Conservation (phyloP, 2,888 invertebrate species). For the Trissoscelio sp. region DNA sequence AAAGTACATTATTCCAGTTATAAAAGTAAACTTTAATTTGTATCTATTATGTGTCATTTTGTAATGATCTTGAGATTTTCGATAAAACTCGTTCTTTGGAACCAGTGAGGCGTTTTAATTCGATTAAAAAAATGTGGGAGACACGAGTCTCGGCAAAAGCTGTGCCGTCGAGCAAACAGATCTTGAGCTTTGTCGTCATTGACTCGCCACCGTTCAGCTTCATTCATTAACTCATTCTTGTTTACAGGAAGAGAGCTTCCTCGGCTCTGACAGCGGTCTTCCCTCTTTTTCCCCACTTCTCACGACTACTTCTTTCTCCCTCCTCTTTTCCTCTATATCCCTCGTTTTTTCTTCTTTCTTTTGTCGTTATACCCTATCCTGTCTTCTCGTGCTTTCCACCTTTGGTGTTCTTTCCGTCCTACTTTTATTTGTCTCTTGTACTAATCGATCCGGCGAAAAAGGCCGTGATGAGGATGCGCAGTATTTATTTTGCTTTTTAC, state of each 20-base stretch:
- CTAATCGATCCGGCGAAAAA: slow-evolving; percentile 46
- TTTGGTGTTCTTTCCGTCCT: slow-evolving; percentile 64
- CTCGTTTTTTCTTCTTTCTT: slow-evolving; percentile 58
- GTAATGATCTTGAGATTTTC: slow-evolving; percentile 6
- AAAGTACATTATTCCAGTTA: no score
- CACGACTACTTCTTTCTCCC: slow-evolving; percentile 50
- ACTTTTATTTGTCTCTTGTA: slow-evolving; percentile 61
- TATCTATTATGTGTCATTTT: slow-evolving; percentile 4
- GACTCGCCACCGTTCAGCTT: slow-evolving; percentile 68
- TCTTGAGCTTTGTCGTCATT: slow-evolving; percentile 72
- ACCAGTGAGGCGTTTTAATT: slow-evolving; percentile 66
- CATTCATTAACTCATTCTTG: slow-evolving; percentile 77
- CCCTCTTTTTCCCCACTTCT: slow-evolving; percentile 62
- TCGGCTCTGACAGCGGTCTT: slow-evolving; percentile 64
- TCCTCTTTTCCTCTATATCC: slow-evolving; percentile 42
- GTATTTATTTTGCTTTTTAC: slow-evolving; percentile 1
- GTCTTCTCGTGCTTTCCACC: slow-evolving; percentile 58
- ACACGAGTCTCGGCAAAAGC: slow-evolving; percentile 64
- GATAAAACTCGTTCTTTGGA: slow-evolving; percentile 51
- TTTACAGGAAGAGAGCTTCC: slow-evolving; percentile 77
- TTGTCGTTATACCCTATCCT: slow-evolving; percentile 58
- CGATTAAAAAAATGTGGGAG: slow-evolving; percentile 52
- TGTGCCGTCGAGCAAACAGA: slow-evolving; percentile 67
- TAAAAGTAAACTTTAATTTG: no score
- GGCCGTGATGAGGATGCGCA: slow-evolving; percentile 31